Conservation (phyloP, 2,113 vertebrate genomes). For the Gavia stellata region DNA sequence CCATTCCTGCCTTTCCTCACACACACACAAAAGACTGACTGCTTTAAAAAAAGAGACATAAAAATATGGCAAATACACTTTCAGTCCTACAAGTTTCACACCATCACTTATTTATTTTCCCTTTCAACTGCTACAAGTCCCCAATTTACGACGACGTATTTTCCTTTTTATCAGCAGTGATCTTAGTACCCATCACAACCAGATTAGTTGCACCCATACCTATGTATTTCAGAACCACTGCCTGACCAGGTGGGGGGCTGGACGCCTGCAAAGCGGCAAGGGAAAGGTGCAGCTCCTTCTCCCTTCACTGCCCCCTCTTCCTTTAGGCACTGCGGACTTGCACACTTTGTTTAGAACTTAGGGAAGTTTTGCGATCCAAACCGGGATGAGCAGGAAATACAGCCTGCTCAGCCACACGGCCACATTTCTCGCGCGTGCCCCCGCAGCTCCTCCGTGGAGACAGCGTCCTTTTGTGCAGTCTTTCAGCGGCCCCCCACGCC, state of each 20-base stretch:
- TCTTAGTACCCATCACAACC: not conserved
- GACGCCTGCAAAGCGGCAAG: not conserved
- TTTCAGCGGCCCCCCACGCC: not conserved
- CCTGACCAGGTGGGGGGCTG: rapidly evolving
- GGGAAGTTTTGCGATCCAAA: slow-evolving; percentile 48
- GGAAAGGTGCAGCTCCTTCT: not conserved
- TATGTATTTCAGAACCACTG: rapidly evolving
- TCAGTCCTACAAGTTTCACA: not conserved
- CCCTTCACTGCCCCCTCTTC: not conserved
- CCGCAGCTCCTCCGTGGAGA: not conserved
- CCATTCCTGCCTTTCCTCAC: not conserved
- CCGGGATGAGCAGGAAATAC: not conserved
- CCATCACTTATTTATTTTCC: not conserved
- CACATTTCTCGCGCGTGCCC: not conserved
- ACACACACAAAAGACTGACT: not conserved
- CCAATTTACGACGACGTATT: rapidly evolving
- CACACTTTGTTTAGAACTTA: slow-evolving; percentile 65
- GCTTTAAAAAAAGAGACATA: not conserved
- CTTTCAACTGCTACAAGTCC: rapidly evolving
- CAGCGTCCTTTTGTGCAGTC: not conserved
- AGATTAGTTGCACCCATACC: rapidly evolving
- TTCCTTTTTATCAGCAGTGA: not conserved
- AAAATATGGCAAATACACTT: not conserved
- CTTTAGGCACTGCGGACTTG: not conserved
- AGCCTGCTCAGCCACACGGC: not conserved